A percentile compares a stretch with the other conserved stretches of the same genome.
phyloP scores from a whole-genome alignment of 2,113 vertebrate genomes.

The Hirundichthys speculiger region DNA sequence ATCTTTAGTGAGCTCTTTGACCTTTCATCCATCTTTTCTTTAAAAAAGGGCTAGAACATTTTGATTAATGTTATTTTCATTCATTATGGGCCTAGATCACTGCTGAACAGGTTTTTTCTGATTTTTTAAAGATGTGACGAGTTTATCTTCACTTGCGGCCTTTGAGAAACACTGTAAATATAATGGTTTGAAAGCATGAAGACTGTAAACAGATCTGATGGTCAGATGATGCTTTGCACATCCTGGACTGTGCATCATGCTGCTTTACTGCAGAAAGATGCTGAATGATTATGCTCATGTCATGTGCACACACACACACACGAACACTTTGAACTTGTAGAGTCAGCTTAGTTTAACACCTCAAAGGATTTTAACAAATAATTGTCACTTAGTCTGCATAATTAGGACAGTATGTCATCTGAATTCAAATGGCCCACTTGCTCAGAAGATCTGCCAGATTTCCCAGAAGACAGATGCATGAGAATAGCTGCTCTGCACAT shows the following conservation, averaged over 20 bases:
- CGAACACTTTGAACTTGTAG: constrained; percentile 21
- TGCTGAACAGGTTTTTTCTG: too few species aligned
- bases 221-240: too few species aligned
- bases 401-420: constrained; percentile 39
- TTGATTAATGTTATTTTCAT: background rate
- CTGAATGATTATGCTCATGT: constrained; percentile 15
- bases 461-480: background rate
- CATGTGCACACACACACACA: background rate
- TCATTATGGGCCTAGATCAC: too few species aligned
- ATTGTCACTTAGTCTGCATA: constrained; percentile 53
- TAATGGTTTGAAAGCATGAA: too few species aligned
- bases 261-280: constrained; percentile 9
- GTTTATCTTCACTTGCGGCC: too few species aligned
- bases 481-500: background rate
- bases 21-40: constrained; percentile 2
- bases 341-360: constrained; percentile 49
- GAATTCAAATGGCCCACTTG: constrained; percentile 39
- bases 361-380: constrained; percentile 42
- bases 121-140: too few species aligned
- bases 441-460: constrained; percentile 24
- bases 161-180: too few species aligned
- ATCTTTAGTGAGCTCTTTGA: background rate
- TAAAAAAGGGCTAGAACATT: background rate
- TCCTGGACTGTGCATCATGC: too few species aligned
- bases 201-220: constrained; percentile 4